Percentiles rank a stretch among this genome's conserved stretches.
Evolutionary conservation across 2,113 vertebrate species (phyloP).

Genomic region (Neodon shergylaensis): DNA sequence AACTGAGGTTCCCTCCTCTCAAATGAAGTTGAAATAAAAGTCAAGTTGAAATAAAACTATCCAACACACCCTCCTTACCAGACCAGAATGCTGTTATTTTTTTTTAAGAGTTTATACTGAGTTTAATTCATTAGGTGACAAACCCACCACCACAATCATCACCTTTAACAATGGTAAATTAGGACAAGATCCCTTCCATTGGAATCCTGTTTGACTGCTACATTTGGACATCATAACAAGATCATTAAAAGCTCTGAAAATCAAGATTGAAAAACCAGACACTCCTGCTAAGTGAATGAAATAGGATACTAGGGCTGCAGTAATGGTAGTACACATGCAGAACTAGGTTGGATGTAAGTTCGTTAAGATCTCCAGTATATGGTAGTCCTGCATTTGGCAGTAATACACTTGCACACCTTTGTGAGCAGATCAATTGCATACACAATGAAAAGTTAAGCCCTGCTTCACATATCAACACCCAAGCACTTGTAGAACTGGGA

Average conservation of each 20-base stretch:
- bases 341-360: neutral
- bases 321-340: neutral
- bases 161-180: neutral
- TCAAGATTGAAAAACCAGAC: neutral
- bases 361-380: neutral
- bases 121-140: neutral
- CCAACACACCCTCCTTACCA: neutral
- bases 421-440: too few species aligned
- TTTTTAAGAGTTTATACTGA: neutral
- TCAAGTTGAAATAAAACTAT: neutral
- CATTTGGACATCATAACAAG: neutral
- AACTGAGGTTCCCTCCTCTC: neutral
- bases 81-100: neutral
- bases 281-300: neutral
- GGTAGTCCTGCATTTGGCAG: neutral
- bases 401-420: too few species aligned
- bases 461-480: neutral
- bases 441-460: neutral
- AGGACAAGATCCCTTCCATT: neutral
- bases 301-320: fast-evolving
- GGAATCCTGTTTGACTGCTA: neutral
- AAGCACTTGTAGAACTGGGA: neutral
- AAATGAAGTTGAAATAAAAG: neutral
- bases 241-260: neutral
- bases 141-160: neutral